Evolutionary conservation across 2,797 vertebrate genomes (phyloP), one percentile per base, ranked within the genome.

Genomic region (Chelmon rostratus): DNA sequence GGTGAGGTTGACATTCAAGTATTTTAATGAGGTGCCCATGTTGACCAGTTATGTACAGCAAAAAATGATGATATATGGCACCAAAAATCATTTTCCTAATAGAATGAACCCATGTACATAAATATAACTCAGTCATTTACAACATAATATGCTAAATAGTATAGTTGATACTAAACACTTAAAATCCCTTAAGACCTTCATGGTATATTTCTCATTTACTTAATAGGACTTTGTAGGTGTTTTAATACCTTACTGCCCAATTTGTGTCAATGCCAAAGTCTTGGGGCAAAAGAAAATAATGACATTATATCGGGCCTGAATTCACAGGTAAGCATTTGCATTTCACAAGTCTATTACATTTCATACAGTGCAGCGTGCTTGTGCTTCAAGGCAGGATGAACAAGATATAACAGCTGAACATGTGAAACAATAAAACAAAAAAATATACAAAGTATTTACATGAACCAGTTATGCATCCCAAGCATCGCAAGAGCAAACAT

Each of bases 371-470:
- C 81, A 46, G 66, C 62, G 88, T 79, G 72, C 63, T 68, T 83
- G 76, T 82, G 76, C 68, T 80, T 79, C 58, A 81, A 87, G 73
- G 76, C 79, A 83, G 50, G 52, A 82, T 82, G 57, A 76, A 73
- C 9, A 54, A 52, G 28, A 44, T 58, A 82, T 68, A 49, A 78
- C 38, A 68, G 62, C 58, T 23, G 47, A 56, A 52, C 19, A 40
- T 10, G 37, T 68, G 64, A 52, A 72, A 77, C 57, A 73, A 62
- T 58, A 46, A 35, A 9, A 68, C 15, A 42, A 42, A 78, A 76
- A 72, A 81, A 85, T 76, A 31, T 79, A 88, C 68, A 87, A 44
- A 78, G 65, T 88, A 88, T 91, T 88, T 91, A 91, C 91, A 92
- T 31, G 19, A 78, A 75, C 56, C 50, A 37, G 37, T 82, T 54